A percentile compares a stretch with the other conserved stretches of the same genome.
Evolutionary conservation across 2,888 invertebrate genomes (phyloP).

Genomic region (Uloborus plumipes): DNA sequence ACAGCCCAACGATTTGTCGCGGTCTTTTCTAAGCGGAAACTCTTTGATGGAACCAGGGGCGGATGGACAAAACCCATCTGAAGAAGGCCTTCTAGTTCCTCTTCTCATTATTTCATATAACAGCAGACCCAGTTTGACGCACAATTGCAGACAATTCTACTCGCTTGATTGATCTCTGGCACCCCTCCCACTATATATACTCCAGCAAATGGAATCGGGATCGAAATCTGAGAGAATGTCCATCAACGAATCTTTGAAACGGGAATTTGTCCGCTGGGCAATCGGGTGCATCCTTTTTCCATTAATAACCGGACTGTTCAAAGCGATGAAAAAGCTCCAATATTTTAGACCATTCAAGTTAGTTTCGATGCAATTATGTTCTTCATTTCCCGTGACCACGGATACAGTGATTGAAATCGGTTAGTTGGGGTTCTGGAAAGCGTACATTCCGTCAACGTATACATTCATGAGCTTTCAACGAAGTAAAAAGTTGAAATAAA

Average conservation of each 20-base stretch:
- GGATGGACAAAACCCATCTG: constrained; percentile 25
- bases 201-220: constrained; percentile 50
- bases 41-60: constrained; percentile 38
- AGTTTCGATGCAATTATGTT: too few relatives aligned
- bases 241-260: too few relatives aligned
- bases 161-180: constrained; percentile 50
- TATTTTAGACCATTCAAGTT: too few relatives aligned
- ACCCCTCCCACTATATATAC: constrained; percentile 20
- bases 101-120: constrained; percentile 62
- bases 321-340: too few relatives aligned
- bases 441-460: too few relatives aligned
- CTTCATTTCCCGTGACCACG: too few relatives aligned
- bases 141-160: constrained; percentile 57
- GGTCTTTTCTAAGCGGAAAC: constrained; percentile 32
- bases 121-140: constrained; percentile 56
- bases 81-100: constrained; percentile 44
- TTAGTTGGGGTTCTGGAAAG: too few relatives aligned
- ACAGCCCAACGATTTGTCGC: constrained; percentile 48
- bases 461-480: too few relatives aligned
- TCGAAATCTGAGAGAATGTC: constrained; percentile 43
- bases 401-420: too few relatives aligned
- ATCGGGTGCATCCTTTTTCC: constrained; percentile 7
- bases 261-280: constrained; percentile 28
- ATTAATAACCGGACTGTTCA: too few relatives aligned
- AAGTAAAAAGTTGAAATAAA: too few relatives aligned